Base-by-base conservation (phyloP, 1,140 invertebrate genomes). In the Aphelenchoides avenae region DNA sequence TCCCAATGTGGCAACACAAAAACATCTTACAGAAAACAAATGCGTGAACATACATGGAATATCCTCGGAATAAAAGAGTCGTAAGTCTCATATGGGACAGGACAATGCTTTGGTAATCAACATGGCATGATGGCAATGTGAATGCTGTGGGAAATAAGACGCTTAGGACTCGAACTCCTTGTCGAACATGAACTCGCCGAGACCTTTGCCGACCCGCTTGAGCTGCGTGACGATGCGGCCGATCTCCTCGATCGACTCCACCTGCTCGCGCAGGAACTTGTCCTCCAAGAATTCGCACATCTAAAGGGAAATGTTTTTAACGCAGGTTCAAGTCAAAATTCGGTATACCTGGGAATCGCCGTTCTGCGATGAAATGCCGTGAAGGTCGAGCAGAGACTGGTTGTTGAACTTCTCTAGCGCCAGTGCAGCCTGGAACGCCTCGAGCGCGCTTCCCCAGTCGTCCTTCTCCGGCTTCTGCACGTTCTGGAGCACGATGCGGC, bases 371-470 rank as follows among this genome's bases (percentile, higher is more conserved):
- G 86, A 86, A 47, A 87, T 49, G 5, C 78, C 77, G 66, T 88
- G 87, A 0, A 89, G 71, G 26, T 85, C 78, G 9, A 89, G 66
- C n/a, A 89, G 75, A 63, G 81, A 81, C 83, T 87, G 78, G 73
- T 89, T 89, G 7, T 89, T 86, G 56, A 78, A 80, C 73, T 87
- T 86, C 76, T 90, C 88, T 61, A 90, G 78, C 24, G 83, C 71
- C 3, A 90, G 77, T 18, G 87, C 86, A 11, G 82, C 80, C 40
- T 77, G 70, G 80, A 89, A 85, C 0, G 87, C 86, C 7, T 86
- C 84, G 64, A 85, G 75, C 0, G 82, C 82, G 33, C 80, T 82
- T 0, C 79, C 79, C 84, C 86, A 89, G 37, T 84, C 81, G 48
- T 81, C 79, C 41, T 80, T 76, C 7, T 80, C 78, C 3, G 87